Percentiles rank a stretch among this genome's conserved stretches.
These are phyloP conservation scores for Aurelia aurita DNA, from an alignment of 30 jellyfish, hydroid and myxozoan species.

Conservation along the genomic window DNA sequence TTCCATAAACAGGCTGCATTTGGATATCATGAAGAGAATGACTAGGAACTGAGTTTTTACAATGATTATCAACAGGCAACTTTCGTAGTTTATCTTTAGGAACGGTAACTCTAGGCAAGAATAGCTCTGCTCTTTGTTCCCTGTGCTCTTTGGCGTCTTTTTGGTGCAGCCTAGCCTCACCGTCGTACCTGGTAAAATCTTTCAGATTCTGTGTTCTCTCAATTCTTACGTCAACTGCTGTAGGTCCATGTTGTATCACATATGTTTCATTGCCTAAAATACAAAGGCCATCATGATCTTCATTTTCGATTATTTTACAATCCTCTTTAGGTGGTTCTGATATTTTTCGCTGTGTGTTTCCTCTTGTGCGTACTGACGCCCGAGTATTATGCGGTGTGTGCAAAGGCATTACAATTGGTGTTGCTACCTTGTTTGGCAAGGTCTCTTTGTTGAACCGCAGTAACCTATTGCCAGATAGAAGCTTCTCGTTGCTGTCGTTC, in stretches of 20 bases:
- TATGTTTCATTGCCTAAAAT: constrained; percentile 5
- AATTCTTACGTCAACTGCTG: not conserved
- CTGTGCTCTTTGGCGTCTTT: not conserved
- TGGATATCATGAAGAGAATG: constrained; percentile 43
- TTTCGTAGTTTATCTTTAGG: constrained; percentile 49
- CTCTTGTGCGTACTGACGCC: constrained; percentile 20
- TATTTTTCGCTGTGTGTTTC: not conserved
- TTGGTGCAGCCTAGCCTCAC: not conserved
- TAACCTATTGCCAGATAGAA: not conserved
- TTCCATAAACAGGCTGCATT: constrained; percentile 74
- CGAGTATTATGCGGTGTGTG: constrained; percentile 63
- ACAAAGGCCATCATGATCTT: constrained; percentile 1
- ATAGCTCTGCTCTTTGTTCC: constrained; percentile 39
- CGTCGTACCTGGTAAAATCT: not conserved
- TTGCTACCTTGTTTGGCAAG: not conserved
- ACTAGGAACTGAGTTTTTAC: constrained; percentile 65
- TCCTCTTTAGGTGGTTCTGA: not conserved
- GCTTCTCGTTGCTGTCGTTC: not conserved
- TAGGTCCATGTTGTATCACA: constrained; percentile 4
- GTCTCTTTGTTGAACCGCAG: constrained; percentile 29
- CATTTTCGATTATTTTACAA: not conserved
- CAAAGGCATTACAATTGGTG: not conserved
- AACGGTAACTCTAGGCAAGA: constrained; percentile 63
- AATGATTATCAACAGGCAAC: constrained; percentile 60
- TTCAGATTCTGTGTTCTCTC: not conserved